These are phyloP conservation scores for Drosophila sp. DNA, from an alignment of 1,140 invertebrate species.

Conservation along the genomic window DNA sequence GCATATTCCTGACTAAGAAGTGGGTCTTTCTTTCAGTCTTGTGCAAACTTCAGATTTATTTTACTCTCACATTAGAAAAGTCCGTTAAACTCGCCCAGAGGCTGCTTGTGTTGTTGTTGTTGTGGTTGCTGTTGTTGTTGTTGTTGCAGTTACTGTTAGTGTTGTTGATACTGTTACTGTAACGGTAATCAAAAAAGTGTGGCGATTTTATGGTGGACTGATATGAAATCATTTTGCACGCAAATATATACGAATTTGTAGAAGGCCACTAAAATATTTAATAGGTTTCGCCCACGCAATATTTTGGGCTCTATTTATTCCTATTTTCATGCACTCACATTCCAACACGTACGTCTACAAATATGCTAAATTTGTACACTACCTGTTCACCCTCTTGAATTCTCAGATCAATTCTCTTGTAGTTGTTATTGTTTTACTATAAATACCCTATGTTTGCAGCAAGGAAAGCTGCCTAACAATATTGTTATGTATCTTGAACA, in stretches of 20 bases:
- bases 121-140: no score
- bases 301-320: slow-evolving; percentile 7
- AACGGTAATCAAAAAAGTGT: slow-evolving; percentile 63
- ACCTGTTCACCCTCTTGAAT: not conserved
- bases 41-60: not conserved
- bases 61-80: not conserved
- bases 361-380: not conserved
- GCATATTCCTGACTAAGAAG: no score
- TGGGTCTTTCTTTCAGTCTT: no score
- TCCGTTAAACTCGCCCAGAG: slow-evolving; percentile 2
- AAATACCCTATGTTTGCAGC: no score
- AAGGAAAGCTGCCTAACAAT: no score
- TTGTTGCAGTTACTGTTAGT: not conserved
- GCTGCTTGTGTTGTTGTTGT: slow-evolving; percentile 9
- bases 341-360: not conserved
- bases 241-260: no score
- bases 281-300: slow-evolving; percentile 36
- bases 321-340: not conserved
- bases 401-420: no score
- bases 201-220: slow-evolving; percentile 46
- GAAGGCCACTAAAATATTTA: slow-evolving; percentile 31
- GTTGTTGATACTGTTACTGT: not conserved
- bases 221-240: slow-evolving; percentile 60
- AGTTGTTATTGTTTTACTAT: no score
- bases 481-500: no score